A percentile compares a stretch with the other conserved stretches of the same genome.
Conservation (phyloP, 2,888 invertebrate species). For the Unio delphinus region DNA sequence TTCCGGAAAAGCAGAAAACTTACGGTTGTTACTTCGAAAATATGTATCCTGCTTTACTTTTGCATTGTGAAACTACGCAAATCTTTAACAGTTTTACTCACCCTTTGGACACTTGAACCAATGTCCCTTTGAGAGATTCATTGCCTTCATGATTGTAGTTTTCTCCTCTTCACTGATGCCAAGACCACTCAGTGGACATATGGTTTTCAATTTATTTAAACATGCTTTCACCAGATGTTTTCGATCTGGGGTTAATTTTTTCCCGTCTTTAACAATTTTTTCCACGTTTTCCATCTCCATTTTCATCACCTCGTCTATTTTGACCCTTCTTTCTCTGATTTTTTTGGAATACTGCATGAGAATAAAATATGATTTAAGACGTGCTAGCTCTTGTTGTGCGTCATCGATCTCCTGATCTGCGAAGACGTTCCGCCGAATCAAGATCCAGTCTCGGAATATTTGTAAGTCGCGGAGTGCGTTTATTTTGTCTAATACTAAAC, state of each 20-base stretch:
- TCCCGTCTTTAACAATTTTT: constrained; percentile 9
- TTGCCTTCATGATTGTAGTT: constrained; percentile 75
- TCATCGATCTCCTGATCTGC: constrained; percentile 29
- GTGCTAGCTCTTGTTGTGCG: constrained; percentile 19
- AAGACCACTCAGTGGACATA: constrained; percentile 31
- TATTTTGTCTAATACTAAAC: neutral
- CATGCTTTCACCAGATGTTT: constrained; percentile 4
- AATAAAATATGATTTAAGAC: constrained; percentile 10
- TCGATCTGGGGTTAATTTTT: constrained; percentile 5
- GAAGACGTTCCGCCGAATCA: constrained; percentile 4
- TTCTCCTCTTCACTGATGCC: constrained; percentile 73
- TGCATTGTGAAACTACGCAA: too few relatives aligned
- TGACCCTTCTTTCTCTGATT: neutral
- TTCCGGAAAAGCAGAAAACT: too few relatives aligned
- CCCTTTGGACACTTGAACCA: constrained; percentile 83
- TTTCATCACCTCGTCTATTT: neutral
- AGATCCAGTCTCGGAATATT: constrained; percentile 7
- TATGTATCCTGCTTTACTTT: too few relatives aligned
- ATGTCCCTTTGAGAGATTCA: constrained; percentile 76
- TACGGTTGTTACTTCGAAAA: too few relatives aligned
- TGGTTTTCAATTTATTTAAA: constrained; percentile 14
- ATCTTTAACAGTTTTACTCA: constrained; percentile 18
- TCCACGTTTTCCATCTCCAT: neutral
- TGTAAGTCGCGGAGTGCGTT: neutral
- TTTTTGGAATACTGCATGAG: constrained; percentile 7